Evolutionary conservation across 92 coral and sea anemone species (phyloP).

Genomic region (Parazoanthus atlanticus): DNA sequence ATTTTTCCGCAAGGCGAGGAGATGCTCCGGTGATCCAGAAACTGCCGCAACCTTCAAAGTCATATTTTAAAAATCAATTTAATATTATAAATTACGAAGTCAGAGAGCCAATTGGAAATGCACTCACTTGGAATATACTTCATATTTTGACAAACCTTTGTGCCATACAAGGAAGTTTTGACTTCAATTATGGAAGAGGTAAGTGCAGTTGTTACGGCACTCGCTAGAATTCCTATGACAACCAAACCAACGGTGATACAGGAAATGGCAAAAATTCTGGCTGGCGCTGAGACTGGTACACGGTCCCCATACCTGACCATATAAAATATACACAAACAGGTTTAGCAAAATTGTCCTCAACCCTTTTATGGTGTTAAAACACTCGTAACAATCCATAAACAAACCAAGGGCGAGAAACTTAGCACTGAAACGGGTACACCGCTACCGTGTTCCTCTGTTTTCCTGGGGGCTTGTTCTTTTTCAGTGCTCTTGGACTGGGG

Average conservation of each 20-base stretch:
- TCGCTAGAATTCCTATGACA: constrained; percentile 59
- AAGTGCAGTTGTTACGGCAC: constrained; percentile 68
- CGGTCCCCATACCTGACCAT: constrained; percentile 68
- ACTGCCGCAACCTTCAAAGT: constrained; percentile 56
- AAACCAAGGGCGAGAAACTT: too few relatives aligned
- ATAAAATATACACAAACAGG: not conserved
- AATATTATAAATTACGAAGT: not conserved
- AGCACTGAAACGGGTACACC: too few relatives aligned
- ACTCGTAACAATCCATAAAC: too few relatives aligned
- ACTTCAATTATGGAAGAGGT: constrained; percentile 54
- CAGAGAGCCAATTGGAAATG: not conserved
- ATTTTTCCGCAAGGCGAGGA: constrained; percentile 68
- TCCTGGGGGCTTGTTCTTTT: too few relatives aligned
- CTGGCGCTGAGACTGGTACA: constrained; percentile 52
- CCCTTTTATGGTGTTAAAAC: not conserved
- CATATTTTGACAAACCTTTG: constrained; percentile 54
- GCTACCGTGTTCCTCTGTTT: too few relatives aligned
- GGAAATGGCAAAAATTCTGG: constrained; percentile 59
- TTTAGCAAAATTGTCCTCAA: not conserved
- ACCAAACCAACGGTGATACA: constrained; percentile 72
- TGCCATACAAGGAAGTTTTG: constrained; percentile 56
- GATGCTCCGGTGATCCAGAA: constrained; percentile 70
- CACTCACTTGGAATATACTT: not conserved
- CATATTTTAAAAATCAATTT: not conserved
- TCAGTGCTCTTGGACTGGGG: too few relatives aligned